Base-by-base conservation (phyloP, 2,888 invertebrate genomes). In the Cetonia aurata region DNA sequence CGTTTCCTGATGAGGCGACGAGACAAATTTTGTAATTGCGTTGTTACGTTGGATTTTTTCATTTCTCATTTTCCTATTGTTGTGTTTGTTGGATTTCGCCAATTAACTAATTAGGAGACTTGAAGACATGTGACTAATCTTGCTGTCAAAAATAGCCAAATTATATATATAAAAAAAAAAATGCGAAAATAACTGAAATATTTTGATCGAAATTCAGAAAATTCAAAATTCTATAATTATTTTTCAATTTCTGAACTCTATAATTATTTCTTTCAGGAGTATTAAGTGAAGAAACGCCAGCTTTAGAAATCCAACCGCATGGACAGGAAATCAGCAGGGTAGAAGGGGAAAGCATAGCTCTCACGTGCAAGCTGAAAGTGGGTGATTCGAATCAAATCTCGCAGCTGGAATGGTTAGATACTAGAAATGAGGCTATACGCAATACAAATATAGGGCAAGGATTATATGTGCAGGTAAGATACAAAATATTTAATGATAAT, bases 331-430 rank as follows among this genome's bases (percentile, higher is more conserved):
- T 93, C 81, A 89, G 90, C 12, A 93, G 91, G 76, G 89, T 94
- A 0, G 89, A 94, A 10, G 94, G 93, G 62, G 89, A 91, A 79
- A 90, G 91, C 48, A 88, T 94, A 70, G 90, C 94, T 60, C 86
- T 96, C 74, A 94, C 94, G 4, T 96, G 95, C 82, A 89, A 89
- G 77, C 91, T 93, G 3, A 89, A 88, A 62, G 93, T 92, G 1
- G 88, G 89, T 0, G 89, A 94, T 78, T 87, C 89, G 1, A 85
- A 86, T 6, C 86, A 93, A 46, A 89, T 95, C 67, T 88, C 89
- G 37, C 90, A 93, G 79, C 88, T 95, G 53, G 90, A 92, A 80
- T 96, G 96, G 96, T 88, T 90, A 75, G 94, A 94, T 82, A 91
- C 92, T 55, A 86, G 88, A 73, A 90, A 91, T 79, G 87, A 88